A percentile compares a stretch with the other conserved stretches of the same genome.
phyloP scores from a whole-genome alignment of 1,140 invertebrate genomes.

The Trichonephila clavata region DNA sequence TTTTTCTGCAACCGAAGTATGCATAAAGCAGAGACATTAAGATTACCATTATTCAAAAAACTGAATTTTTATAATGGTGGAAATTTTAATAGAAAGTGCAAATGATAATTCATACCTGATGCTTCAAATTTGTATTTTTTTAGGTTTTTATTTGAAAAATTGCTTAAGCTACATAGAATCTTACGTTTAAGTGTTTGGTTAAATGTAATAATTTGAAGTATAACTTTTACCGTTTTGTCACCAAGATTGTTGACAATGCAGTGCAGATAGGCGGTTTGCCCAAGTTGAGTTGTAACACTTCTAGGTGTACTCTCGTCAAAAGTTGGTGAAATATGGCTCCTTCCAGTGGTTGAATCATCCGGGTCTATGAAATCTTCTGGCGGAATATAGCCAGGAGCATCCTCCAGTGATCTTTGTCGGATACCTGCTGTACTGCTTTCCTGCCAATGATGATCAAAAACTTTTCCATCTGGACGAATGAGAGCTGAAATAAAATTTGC shows the following conservation, averaged over 20 bases:
- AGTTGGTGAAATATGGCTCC: conserved; percentile 40
- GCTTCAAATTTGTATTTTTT: too few species aligned
- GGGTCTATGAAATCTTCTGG: conserved; percentile 64
- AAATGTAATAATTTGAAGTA: too few species aligned
- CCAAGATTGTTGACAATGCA: conserved; percentile 91
- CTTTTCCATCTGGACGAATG: conserved; percentile 42
- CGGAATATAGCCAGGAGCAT: conserved; percentile 53
- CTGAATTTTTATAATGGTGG: too few species aligned
- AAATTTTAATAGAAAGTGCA: too few species aligned
- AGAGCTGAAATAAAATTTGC: neutral
- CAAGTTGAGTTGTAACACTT: conserved; percentile 90
- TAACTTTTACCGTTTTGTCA: conserved; percentile 88
- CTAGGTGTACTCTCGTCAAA: conserved; percentile 81
- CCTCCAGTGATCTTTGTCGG: conserved; percentile 33
- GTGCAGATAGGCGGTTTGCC: conserved; percentile 89
- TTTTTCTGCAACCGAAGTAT: too few species aligned
- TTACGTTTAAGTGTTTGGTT: too few species aligned
- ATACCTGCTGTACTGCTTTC: conserved; percentile 53
- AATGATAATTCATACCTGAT: too few species aligned
- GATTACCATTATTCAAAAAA: too few species aligned
- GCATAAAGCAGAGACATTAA: too few species aligned
- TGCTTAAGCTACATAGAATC: too few species aligned
- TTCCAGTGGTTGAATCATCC: conserved; percentile 37
- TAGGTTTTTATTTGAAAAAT: too few species aligned
- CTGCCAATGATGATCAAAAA: neutral